A percentile compares a stretch with the other conserved stretches of the same genome.
Evolutionary conservation across 2,888 invertebrate species (phyloP).

Genomic region (Lathronympha strigana): DNA sequence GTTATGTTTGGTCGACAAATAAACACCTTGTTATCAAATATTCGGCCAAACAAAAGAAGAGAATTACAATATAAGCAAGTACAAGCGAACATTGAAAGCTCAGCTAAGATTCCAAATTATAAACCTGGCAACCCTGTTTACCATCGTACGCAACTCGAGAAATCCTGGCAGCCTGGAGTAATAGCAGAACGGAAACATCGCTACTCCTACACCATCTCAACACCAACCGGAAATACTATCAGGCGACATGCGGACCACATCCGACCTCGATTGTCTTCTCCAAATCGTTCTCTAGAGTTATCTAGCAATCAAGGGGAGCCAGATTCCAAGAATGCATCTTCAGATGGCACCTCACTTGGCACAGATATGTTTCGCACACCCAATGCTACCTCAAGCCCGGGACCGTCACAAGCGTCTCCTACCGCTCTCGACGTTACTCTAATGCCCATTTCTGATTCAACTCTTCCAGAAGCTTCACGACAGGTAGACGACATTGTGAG

Average conservation of each 20-base stretch:
- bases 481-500: too few relatives aligned
- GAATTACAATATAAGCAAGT: conserved; percentile 2
- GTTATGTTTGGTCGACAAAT: conserved; percentile 25
- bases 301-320: background rate
- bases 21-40: background rate
- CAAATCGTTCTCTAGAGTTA: too few relatives aligned
- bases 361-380: too few relatives aligned
- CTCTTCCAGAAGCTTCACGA: too few relatives aligned
- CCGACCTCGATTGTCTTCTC: too few relatives aligned
- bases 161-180: conserved; percentile 15
- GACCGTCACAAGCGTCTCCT: too few relatives aligned
- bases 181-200: conserved; percentile 1
- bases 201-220: background rate
- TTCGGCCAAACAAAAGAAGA: conserved; percentile 3
- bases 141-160: background rate
- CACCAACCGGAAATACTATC: too few relatives aligned
- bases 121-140: background rate
- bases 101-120: background rate
- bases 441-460: too few relatives aligned
- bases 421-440: too few relatives aligned
- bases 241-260: too few relatives aligned
- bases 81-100: background rate
- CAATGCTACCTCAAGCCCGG: too few relatives aligned
- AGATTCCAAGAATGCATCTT: background rate
- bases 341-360: background rate